Conservation (phyloP, 1,140 invertebrate species). For the Drosophila quadrilineata region DNA sequence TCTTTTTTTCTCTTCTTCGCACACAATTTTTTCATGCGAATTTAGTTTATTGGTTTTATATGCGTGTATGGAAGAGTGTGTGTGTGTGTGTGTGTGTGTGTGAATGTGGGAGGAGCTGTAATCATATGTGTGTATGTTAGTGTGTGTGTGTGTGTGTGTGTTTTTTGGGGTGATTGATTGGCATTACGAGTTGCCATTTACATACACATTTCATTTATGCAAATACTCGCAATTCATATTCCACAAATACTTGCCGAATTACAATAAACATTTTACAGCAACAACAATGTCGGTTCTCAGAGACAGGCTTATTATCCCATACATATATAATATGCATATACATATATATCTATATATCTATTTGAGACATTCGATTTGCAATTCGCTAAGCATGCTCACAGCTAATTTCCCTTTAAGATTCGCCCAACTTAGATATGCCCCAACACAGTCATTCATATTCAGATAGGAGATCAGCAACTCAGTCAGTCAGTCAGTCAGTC, state of each 20-base stretch:
- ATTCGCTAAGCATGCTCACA: constrained; percentile 71
- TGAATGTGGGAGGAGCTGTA: constrained; percentile 34
- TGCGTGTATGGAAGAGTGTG: constrained; percentile 43
- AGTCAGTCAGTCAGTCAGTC: background rate
- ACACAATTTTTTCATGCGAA: constrained; percentile 63
- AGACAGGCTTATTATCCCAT: constrained; percentile 2
- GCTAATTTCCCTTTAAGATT: constrained; percentile 76
- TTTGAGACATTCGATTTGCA: constrained; percentile 41
- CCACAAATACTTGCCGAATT: constrained; percentile 76
- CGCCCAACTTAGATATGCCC: constrained; percentile 62
- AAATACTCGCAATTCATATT: constrained; percentile 79
- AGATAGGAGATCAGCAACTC: constrained; percentile 9
- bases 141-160: constrained; percentile 16
- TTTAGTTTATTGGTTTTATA: constrained; percentile 78
- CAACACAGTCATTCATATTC: constrained; percentile 10
- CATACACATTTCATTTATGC: constrained; percentile 80
- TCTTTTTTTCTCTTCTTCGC: constrained; percentile 12
- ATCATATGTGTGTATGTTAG: background rate
- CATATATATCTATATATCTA: background rate
- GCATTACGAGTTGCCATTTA: constrained; percentile 74
- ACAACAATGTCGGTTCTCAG: constrained; percentile 22
- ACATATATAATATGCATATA: background rate
- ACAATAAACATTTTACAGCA: constrained; percentile 62
- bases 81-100: constrained; percentile 31
- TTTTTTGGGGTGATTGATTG: constrained; percentile 77